Evolutionary conservation across 2,113 vertebrate species (phyloP).

Genomic region (Austrofundulus limnaeus): DNA sequence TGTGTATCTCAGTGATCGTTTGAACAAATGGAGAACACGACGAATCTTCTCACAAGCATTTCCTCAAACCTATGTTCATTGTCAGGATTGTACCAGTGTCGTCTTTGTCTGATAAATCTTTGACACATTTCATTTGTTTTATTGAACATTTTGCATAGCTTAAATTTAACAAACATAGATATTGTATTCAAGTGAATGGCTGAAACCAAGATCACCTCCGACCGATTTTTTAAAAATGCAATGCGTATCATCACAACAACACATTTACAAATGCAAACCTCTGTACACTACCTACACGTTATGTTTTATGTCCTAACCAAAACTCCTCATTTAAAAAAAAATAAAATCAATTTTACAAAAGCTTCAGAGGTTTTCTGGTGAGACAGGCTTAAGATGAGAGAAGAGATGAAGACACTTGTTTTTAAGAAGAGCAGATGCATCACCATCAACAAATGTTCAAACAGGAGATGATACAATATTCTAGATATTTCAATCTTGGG

Average conservation of each 20-base stretch:
- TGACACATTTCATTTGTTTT: no score
- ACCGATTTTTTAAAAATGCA: slow-evolving; percentile 13
- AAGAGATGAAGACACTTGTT: slow-evolving; percentile 6
- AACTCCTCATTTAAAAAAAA: not conserved
- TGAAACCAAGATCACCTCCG: not conserved
- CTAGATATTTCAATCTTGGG: slow-evolving; percentile 35
- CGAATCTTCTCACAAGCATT: not conserved
- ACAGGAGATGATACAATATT: slow-evolving; percentile 27
- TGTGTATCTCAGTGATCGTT: not conserved
- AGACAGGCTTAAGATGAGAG: slow-evolving; percentile 9
- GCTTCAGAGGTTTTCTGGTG: not conserved
- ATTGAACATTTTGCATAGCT: not conserved
- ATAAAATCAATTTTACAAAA: slow-evolving; percentile 3
- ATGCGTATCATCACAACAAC: slow-evolving; percentile 1
- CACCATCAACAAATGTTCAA: slow-evolving; percentile 27
- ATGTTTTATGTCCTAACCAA: no score
- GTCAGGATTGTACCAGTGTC: no score
- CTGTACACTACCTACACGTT: not conserved
- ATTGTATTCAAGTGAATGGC: not conserved
- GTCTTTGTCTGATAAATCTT: no score
- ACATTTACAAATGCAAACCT: not conserved
- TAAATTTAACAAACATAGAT: not conserved
- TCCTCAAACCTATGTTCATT: not conserved
- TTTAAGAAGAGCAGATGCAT: slow-evolving; percentile 4
- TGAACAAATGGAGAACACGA: not conserved